Conservation (phyloP, 2,113 vertebrate species). For the Tragulus kanchil region DNA sequence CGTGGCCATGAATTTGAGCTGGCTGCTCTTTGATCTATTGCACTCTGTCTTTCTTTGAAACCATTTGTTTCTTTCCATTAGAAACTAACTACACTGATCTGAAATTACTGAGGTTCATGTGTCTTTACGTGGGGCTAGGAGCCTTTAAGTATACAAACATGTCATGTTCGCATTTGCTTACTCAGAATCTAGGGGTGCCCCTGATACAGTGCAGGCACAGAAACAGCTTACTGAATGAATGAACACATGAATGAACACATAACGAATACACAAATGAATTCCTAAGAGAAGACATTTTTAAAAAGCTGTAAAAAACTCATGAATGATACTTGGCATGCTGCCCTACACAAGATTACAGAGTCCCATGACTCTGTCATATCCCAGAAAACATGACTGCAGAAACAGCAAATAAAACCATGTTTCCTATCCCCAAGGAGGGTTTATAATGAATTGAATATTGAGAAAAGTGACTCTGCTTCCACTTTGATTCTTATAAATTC, state of each 20-base stretch:
- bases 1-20: background rate
- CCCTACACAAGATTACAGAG: background rate
- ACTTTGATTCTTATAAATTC: slow-evolving; percentile 68
- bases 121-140: background rate
- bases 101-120: background rate
- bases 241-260: background rate
- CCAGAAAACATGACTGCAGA: slow-evolving; percentile 17
- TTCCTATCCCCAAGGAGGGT: background rate
- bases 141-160: background rate
- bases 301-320: background rate
- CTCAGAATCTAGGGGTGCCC: background rate
- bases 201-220: background rate
- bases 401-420: slow-evolving; percentile 46
- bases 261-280: background rate
- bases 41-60: background rate
- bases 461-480: slow-evolving; percentile 58
- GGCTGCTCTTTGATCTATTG: background rate
- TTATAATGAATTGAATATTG: slow-evolving; percentile 54
- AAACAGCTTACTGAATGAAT: background rate
- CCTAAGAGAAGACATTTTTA: background rate
- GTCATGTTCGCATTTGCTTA: background rate
- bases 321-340: background rate
- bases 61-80: background rate
- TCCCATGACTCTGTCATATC: background rate
- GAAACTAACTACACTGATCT: background rate